A percentile compares a stretch with the other conserved stretches of the same genome.
phyloP scores from a whole-genome alignment of 1,140 invertebrate genomes.

The Drosophila nannoptera region DNA sequence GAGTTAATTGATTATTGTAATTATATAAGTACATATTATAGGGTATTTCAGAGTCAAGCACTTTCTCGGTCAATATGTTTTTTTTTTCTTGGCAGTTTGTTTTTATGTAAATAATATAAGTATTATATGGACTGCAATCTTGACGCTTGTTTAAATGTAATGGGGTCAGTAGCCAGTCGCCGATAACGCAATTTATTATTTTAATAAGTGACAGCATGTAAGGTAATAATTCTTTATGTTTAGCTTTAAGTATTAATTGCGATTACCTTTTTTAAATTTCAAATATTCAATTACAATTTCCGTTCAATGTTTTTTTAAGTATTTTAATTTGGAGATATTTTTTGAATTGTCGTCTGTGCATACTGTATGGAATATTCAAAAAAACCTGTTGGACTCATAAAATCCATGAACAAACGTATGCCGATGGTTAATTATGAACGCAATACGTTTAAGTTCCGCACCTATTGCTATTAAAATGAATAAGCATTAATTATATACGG shows the following conservation, averaged over 20 bases:
- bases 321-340: no score
- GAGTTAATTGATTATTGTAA: no score
- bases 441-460: conserved; percentile 58
- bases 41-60: background rate
- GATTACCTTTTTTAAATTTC: background rate
- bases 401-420: conserved; percentile 48
- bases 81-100: conserved; percentile 23
- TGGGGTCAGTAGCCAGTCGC: conserved; percentile 38
- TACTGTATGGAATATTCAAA: conserved; percentile 10
- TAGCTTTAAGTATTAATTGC: background rate
- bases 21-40: background rate
- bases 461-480: conserved; percentile 54
- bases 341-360: conserved; percentile 3
- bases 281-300: background rate
- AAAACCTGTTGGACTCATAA: conserved; percentile 30
- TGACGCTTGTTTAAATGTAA: conserved; percentile 35
- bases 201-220: conserved; percentile 19
- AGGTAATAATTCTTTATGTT: background rate
- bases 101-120: conserved; percentile 19
- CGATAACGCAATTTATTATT: conserved; percentile 41
- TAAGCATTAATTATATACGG: conserved; percentile 58
- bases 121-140: conserved; percentile 2
- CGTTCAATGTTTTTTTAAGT: no score
- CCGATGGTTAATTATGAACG: conserved; percentile 40
- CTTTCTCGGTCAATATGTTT: background rate